A percentile compares a stretch with the other conserved stretches of the same genome.
These are phyloP conservation scores for Hippopotamus amphibius DNA, from an alignment of 2,113 vertebrate genomes.

Conservation along the genomic window DNA sequence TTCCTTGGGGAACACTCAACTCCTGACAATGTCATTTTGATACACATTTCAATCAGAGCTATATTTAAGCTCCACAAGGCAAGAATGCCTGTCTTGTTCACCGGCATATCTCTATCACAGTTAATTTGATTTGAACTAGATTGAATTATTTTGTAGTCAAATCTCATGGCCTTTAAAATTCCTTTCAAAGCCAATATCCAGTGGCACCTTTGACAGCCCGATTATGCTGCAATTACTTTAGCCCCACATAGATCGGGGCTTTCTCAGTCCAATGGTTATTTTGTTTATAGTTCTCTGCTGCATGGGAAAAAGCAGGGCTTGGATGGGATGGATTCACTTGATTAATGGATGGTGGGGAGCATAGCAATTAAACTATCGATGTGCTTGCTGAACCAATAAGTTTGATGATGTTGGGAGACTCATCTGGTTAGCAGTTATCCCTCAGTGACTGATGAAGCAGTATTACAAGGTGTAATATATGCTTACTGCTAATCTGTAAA, in stretches of 20 bases:
- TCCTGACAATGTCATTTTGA: neutral
- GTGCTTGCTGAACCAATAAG: neutral
- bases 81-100: neutral
- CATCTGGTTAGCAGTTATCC: neutral
- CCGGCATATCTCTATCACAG: neutral
- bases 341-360: neutral
- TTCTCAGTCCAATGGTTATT: neutral
- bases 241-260: accelerated
- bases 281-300: neutral
- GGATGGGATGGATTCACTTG: neutral
- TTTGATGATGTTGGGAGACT: neutral
- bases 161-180: neutral
- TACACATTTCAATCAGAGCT: neutral
- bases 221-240: neutral
- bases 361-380: neutral
- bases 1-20: neutral
- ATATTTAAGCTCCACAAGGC: neutral
- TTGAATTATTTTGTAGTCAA: slow-evolving; percentile 17
- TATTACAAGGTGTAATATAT: neutral
- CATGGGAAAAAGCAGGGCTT: neutral
- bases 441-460: neutral
- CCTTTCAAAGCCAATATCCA: neutral
- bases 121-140: slow-evolving; percentile 2
- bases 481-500: neutral
- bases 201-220: neutral